Percentiles rank a stretch among this genome's conserved stretches.
Evolutionary conservation across 2,888 invertebrate species (phyloP).

Genomic region (Metalampra italica): DNA sequence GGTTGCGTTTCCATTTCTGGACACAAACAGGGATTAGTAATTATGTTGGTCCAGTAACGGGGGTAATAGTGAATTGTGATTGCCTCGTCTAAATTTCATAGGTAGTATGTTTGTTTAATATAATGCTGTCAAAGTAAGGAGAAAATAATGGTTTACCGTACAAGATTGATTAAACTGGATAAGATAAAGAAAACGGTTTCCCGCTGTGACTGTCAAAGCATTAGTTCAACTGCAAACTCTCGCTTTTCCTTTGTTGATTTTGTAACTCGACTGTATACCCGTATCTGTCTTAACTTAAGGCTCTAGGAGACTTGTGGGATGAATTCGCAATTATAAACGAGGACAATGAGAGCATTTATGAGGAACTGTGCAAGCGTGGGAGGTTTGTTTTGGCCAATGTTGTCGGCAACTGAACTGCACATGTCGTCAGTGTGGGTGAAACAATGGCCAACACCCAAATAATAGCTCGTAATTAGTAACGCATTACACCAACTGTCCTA

Average conservation of each 20-base stretch:
- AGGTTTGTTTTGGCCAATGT: slow-evolving; percentile 37
- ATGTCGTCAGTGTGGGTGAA: slow-evolving; percentile 36
- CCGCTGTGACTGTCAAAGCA: slow-evolving; percentile 3
- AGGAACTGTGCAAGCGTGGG: slow-evolving; percentile 38
- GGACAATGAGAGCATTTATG: slow-evolving; percentile 46
- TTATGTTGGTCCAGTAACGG: no score
- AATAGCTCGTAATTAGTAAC: slow-evolving; percentile 36
- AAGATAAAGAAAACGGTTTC: neutral
- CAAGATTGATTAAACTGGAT: slow-evolving; percentile 17
- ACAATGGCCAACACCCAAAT: slow-evolving; percentile 37
- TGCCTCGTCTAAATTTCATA: no score
- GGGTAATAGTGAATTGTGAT: no score
- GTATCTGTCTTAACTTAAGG: neutral
- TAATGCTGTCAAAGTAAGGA: no score
- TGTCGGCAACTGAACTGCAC: slow-evolving; percentile 23
- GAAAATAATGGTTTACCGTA: no score
- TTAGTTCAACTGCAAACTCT: neutral
- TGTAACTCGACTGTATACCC: no score
- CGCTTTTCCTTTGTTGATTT: neutral
- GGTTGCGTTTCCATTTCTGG: no score
- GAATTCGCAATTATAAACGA: slow-evolving; percentile 34
- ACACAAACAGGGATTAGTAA: no score
- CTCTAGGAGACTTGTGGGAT: slow-evolving; percentile 28
- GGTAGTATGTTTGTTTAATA: no score
- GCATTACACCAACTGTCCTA: slow-evolving; percentile 39